Evolutionary conservation across 30 jellyfish, hydroid and myxozoan species (phyloP).

Genomic region (Chrysaora quinquecirrha): DNA sequence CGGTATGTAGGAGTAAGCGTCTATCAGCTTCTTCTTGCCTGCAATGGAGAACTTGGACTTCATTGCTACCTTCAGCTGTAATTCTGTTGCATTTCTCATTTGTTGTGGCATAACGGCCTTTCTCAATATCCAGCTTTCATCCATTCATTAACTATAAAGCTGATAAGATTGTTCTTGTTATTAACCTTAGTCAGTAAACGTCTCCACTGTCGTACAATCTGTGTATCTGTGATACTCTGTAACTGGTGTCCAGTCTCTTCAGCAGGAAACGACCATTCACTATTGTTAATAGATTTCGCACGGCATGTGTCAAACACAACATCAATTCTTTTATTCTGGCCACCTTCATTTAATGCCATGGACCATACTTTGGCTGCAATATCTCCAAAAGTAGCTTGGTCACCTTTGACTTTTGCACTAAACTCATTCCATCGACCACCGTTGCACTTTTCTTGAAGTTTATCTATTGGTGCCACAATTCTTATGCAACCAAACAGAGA

Average conservation of each 20-base stretch:
- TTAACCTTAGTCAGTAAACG: slow-evolving; percentile 17
- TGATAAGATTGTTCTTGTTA: slow-evolving; percentile 13
- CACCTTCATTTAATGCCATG: slow-evolving; percentile 18
- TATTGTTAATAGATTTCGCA: slow-evolving; percentile 4
- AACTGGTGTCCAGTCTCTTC: slow-evolving; percentile 11
- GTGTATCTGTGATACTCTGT: slow-evolving; percentile 18
- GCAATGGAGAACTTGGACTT: background rate
- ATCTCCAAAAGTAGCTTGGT: slow-evolving; percentile 20
- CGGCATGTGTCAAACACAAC: slow-evolving; percentile 18
- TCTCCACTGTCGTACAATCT: slow-evolving; percentile 17
- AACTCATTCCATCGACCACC: slow-evolving; percentile 15
- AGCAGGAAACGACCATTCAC: slow-evolving; percentile 9
- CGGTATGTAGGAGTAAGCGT: background rate
- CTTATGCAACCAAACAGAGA: background rate
- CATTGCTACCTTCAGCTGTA: slow-evolving; percentile 21
- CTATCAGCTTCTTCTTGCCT: background rate
- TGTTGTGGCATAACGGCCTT: slow-evolving; percentile 15
- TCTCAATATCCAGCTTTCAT: slow-evolving; percentile 11
- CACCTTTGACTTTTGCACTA: slow-evolving; percentile 18
- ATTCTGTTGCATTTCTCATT: slow-evolving; percentile 13
- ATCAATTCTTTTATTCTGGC: slow-evolving; percentile 15
- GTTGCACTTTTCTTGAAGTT: slow-evolving; percentile 10
- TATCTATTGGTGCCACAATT: slow-evolving; percentile 17
- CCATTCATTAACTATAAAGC: slow-evolving; percentile 16
- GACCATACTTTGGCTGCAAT: slow-evolving; percentile 12